phyloP scores from a whole-genome alignment of 2,797 vertebrate genomes.

The Perodicticus potto region DNA sequence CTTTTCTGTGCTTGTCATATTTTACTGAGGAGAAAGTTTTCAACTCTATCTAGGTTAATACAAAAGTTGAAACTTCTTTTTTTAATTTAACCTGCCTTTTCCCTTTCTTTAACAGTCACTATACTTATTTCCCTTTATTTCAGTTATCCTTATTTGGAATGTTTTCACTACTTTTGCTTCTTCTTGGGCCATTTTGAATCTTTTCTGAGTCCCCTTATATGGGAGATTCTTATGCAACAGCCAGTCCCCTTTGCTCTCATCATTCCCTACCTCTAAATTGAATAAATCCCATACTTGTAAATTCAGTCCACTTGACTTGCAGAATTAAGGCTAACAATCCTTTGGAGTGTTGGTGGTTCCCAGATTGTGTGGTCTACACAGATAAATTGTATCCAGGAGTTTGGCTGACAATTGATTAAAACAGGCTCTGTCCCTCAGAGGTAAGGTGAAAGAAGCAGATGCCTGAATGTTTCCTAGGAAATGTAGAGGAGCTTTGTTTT shows the following conservation, averaged over 20 bases:
- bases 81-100: not conserved
- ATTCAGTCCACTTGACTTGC: conserved; percentile 37
- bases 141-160: conserved; percentile 41
- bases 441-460: conserved; percentile 15
- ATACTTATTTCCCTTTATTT: conserved; percentile 26
- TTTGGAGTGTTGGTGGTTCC: conserved; percentile 25
- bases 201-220: not conserved
- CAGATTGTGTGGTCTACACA: not conserved
- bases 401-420: conserved; percentile 43
- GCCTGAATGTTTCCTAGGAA: conserved; percentile 12
- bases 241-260: conserved; percentile 1
- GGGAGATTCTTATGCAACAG: not conserved
- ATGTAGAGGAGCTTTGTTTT: not conserved
- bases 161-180: not conserved
- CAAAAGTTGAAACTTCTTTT: not conserved
- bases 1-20: no score
- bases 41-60: no score
- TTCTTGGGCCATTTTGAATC: not conserved
- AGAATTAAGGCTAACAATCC: conserved; percentile 16
- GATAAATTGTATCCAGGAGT: not conserved
- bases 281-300: conserved; percentile 26
- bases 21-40: no score
- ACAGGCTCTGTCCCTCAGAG: not conserved
- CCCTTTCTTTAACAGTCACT: not conserved
- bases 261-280: not conserved